Evolutionary conservation across 2,888 invertebrate species (phyloP), one percentile per base, ranked within the genome.

Genomic region (Hyppa rectilinea): DNA sequence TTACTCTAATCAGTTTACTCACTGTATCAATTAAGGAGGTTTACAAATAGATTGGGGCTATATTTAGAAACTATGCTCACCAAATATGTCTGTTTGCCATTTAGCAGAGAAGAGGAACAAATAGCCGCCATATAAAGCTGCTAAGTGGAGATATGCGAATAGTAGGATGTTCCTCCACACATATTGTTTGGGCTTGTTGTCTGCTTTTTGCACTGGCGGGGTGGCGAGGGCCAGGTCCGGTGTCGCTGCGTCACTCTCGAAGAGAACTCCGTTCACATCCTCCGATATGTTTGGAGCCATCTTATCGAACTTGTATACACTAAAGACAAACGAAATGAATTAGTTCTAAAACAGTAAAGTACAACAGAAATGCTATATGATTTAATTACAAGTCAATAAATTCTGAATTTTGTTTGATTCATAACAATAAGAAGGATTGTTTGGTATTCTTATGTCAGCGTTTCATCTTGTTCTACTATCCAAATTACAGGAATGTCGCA

Each of bases 141-240:
- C 97, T 60, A 97, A 49, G 90, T 98, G 98, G 75, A 98, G 96
- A 88, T 97, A 97, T 12, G 96, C 94, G 88, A 98, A 98, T 1
- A 97, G 96, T n/a, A 97, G 92, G 60, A 98, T 97, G 89, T 98
- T 98, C 82, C 97, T 96, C 98, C 98, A 98, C 10, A 98, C 98
- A 58, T 97, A 91, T 88, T 96, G 94, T 47, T 96, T 89, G 71
- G 97, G 96, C 53, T 96, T 92, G 71, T 95, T 94, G 70, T 97
- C 97, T 1, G 97, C 97, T 81, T 92, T 91, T 74, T 92, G 91
- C n/a, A 95, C 88, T 17, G 95, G 93, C n/a, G 92, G 69, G 14
- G 79, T 88, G 4, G 90, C 83, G 17, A 96, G 89, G 0, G 93
- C 96, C 85, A 96, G 82, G 80, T 96, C 96, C 4, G 95, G 92